Base-by-base conservation (phyloP, 2,888 invertebrate species). In the Tuberolachnus salignus region DNA sequence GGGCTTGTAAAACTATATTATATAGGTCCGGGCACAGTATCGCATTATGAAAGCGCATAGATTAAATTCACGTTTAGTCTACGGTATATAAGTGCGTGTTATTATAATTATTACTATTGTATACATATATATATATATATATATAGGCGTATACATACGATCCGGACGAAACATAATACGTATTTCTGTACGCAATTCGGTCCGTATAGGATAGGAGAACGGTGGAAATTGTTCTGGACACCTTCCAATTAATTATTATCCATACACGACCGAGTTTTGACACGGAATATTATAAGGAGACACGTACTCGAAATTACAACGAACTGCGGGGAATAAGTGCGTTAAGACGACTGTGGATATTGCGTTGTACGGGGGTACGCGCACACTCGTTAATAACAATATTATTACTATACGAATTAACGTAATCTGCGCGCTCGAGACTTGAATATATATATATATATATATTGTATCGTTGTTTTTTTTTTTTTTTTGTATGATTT, bases 211-310 rank as follows among this genome's bases (percentile, higher is more conserved):
- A 34, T 49, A 0, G 3, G 21, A 42, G 16, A 63, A 51, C 51
- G 51, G 34, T 21, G 61, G 34, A 63, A 61, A 63, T 63, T 42
- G 51, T 73, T 21, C 51, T 73, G 63, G 61, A 63, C 21, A 23
- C 21, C 16, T 73, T 61, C 63, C 72, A 72, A 72, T 61, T 61
- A 19, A 49, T 72, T 61, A 34, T 6, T 72, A 61, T 61, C 72
- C 61, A 34, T 6, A 3, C 6, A 49, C 49, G 26, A 34, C 61
- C 34, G 49, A 26, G 59, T 72, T 57, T 72, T 72, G 59, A 49
- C 19, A 9, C 23, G 46, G 61, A 72, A 14, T 34, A 34, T 34
- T 34, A 34, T 34, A 61, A 61, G 61, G 49, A 72, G 46, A 71
- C 71, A 59, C 57, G 71, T 71, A 66, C 21, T 44, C n/a, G 42